Evolutionary conservation across 2,113 vertebrate species (phyloP).

Genomic region (Entomyzon cyanotis): DNA sequence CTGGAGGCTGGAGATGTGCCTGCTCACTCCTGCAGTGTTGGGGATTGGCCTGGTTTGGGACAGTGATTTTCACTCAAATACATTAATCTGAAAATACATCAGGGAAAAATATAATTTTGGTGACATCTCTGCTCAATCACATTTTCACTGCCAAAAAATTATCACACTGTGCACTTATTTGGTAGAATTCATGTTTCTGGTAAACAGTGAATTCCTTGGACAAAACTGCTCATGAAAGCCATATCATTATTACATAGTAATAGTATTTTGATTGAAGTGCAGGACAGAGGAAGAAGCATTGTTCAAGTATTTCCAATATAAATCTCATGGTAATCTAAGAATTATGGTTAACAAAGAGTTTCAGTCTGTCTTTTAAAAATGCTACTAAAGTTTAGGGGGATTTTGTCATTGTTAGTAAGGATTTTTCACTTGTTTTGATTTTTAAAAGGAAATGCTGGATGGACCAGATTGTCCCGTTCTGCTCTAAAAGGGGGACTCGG

Average conservation of each 20-base stretch:
- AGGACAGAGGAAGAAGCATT: neutral
- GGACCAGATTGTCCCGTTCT: too few relatives aligned
- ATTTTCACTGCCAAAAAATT: neutral
- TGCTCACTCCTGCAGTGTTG: fast-evolving
- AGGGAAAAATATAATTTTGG: neutral
- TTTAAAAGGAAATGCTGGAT: neutral
- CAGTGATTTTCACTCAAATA: neutral
- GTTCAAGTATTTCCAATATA: neutral
- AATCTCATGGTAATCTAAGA: neutral
- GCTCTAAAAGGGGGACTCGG: too few relatives aligned
- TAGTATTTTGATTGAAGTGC: neutral
- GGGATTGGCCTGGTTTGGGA: neutral
- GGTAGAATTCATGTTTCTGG: neutral
- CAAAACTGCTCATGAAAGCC: neutral
- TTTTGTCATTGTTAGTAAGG: neutral
- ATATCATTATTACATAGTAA: neutral
- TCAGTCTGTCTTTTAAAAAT: neutral
- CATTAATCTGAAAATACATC: neutral
- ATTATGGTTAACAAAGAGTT: neutral
- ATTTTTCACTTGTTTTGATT: neutral
- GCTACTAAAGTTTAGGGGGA: neutral
- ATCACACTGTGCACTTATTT: neutral
- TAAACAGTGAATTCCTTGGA: neutral
- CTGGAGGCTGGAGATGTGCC: neutral
- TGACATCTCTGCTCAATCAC: neutral